These are phyloP conservation scores for Gallinago undulata DNA, from an alignment of 2,113 vertebrate species.

Conservation along the genomic window DNA sequence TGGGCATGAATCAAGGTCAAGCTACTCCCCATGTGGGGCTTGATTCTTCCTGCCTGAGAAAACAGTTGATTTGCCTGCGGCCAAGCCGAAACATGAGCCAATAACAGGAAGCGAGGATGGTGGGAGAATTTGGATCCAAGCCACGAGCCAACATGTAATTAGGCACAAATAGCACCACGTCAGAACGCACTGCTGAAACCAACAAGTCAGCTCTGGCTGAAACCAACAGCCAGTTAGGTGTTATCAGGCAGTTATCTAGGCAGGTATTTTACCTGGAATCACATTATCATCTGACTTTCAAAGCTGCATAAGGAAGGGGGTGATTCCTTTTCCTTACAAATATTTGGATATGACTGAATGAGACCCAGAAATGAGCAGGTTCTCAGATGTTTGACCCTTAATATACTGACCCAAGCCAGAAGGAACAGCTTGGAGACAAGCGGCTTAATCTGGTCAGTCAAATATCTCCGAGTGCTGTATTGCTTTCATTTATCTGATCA, in stretches of 20 bases:
- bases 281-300: background rate
- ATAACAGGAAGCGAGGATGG: slow-evolving; percentile 34
- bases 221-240: background rate
- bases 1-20: background rate
- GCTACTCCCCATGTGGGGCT: background rate
- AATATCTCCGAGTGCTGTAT: background rate
- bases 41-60: slow-evolving; percentile 28
- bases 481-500: background rate
- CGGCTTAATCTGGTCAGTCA: background rate
- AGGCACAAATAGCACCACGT: background rate
- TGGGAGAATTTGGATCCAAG: slow-evolving; percentile 42
- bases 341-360: background rate
- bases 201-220: slow-evolving; percentile 61
- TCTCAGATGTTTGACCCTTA: background rate
- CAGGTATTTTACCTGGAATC: slow-evolving; percentile 49
- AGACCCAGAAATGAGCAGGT: background rate
- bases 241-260: slow-evolving; percentile 51
- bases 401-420: background rate
- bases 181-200: slow-evolving; percentile 17
- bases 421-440: background rate
- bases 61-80: background rate
- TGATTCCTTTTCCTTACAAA: background rate
- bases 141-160: background rate
- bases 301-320: background rate
- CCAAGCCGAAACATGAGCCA: background rate